Conservation (phyloP, 2,888 invertebrate genomes). For the Arge pagana region DNA sequence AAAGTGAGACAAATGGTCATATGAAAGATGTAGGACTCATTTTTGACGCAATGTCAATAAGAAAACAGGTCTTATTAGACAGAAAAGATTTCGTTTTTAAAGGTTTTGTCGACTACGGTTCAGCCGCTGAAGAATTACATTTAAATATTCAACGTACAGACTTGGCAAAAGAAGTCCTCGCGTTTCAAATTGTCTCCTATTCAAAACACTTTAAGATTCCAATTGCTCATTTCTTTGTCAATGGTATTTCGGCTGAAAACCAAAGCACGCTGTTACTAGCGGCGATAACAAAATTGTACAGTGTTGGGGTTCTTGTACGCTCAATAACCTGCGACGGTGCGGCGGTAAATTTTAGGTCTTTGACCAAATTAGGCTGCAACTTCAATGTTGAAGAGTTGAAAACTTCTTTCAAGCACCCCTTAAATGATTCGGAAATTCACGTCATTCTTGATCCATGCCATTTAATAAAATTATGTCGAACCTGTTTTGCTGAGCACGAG, state of each 20-base stretch:
- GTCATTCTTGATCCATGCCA: conserved; percentile 22
- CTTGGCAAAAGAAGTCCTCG: too few relatives aligned
- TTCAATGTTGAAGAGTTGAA: conserved; percentile 5
- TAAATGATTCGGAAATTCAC: not conserved
- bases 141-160: too few relatives aligned
- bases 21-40: too few relatives aligned
- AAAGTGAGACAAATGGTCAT: too few relatives aligned
- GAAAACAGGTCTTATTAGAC: too few relatives aligned
- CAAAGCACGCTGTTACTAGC: conserved; percentile 2
- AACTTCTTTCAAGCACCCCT: conserved; percentile 13
- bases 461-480: conserved; percentile 21
- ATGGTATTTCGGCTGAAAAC: not conserved
- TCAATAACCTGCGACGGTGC: conserved; percentile 17
- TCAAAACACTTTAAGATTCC: conserved; percentile 16
- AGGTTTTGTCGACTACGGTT: too few relatives aligned
- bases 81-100: too few relatives aligned
- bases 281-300: conserved; percentile 11
- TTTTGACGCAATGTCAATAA: too few relatives aligned
- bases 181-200: too few relatives aligned
- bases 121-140: too few relatives aligned
- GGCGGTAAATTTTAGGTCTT: conserved; percentile 1
- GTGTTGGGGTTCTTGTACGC: conserved; percentile 14
- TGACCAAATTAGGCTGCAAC: conserved; percentile 12
- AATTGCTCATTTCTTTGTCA: conserved; percentile 22
- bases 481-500: conserved; percentile 11